Evolutionary conservation across 1,140 invertebrate genomes (phyloP).

Genomic region (Heliconius hewitsoni): DNA sequence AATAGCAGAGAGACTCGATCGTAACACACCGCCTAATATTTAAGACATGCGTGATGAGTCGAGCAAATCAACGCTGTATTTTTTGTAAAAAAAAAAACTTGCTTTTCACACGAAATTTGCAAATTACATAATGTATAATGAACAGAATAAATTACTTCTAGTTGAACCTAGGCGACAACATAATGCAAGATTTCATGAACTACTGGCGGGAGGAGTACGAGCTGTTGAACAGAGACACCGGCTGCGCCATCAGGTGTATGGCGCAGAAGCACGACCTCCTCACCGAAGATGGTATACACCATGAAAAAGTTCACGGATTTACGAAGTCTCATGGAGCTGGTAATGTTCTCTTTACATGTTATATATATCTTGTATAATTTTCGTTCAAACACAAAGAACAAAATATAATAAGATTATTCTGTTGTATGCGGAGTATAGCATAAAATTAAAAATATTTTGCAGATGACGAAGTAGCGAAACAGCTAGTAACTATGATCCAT

Average conservation of each 20-base stretch:
- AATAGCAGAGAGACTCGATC: too few species aligned
- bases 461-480: constrained; percentile 61
- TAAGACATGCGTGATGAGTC: too few species aligned
- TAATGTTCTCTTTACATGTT: constrained; percentile 25
- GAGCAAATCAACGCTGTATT: too few species aligned
- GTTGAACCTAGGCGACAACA: constrained; percentile 54
- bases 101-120: too few species aligned
- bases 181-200: constrained; percentile 63
- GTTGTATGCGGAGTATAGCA: background rate
- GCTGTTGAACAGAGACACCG: constrained; percentile 58
- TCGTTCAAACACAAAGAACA: too few species aligned
- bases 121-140: too few species aligned
- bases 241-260: constrained; percentile 68
- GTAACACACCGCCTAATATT: too few species aligned
- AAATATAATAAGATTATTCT: too few species aligned
- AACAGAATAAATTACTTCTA: constrained; percentile 28
- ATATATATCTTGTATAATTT: background rate
- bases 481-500: constrained; percentile 58
- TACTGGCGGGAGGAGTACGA: constrained; percentile 70
- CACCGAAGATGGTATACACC: constrained; percentile 59
- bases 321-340: constrained; percentile 68
- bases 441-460: background rate
- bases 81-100: too few species aligned
- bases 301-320: constrained; percentile 63
- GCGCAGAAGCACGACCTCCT: constrained; percentile 59